Evolutionary conservation across 2,888 invertebrate species (phyloP).

Genomic region (Tuberolachnus salignus): DNA sequence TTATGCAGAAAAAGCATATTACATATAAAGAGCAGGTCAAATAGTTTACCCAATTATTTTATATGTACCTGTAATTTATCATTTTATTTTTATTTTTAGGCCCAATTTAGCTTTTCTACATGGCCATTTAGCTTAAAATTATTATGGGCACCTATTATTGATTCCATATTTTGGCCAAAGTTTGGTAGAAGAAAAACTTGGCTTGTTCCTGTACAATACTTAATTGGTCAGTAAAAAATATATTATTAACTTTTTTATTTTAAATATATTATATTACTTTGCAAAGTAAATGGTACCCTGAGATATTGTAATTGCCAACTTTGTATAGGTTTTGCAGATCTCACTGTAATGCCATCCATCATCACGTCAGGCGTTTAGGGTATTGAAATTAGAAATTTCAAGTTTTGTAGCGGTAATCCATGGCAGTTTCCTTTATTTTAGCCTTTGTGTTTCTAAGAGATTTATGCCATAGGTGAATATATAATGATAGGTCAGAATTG

Average conservation of each 20-base stretch:
- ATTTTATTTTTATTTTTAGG: constrained; percentile 66
- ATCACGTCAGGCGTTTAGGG: too few relatives aligned
- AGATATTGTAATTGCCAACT: too few relatives aligned
- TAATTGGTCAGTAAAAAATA: constrained; percentile 73
- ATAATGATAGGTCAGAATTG: too few relatives aligned
- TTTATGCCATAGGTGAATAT: too few relatives aligned
- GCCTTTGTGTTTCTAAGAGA: too few relatives aligned
- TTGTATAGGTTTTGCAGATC: too few relatives aligned
- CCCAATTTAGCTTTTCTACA: constrained; percentile 89
- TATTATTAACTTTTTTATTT: not conserved
- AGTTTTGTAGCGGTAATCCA: too few relatives aligned
- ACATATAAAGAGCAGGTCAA: constrained; percentile 89
- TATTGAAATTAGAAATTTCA: too few relatives aligned
- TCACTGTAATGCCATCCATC: too few relatives aligned
- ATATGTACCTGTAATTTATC: not conserved
- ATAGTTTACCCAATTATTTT: not conserved
- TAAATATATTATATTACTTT: too few relatives aligned
- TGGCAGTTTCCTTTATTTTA: too few relatives aligned
- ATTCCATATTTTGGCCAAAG: constrained; percentile 80
- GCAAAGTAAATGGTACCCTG: too few relatives aligned
- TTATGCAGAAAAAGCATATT: constrained; percentile 88
- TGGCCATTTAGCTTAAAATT: constrained; percentile 94
- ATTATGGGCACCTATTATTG: constrained; percentile 98
- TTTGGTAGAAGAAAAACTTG: constrained; percentile 95
- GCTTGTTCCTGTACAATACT: constrained; percentile 92